Evolutionary conservation across 2,113 vertebrate species (phyloP), one percentile per base, ranked within the genome.

Genomic region (Poeciliopsis turrubarensis): DNA sequence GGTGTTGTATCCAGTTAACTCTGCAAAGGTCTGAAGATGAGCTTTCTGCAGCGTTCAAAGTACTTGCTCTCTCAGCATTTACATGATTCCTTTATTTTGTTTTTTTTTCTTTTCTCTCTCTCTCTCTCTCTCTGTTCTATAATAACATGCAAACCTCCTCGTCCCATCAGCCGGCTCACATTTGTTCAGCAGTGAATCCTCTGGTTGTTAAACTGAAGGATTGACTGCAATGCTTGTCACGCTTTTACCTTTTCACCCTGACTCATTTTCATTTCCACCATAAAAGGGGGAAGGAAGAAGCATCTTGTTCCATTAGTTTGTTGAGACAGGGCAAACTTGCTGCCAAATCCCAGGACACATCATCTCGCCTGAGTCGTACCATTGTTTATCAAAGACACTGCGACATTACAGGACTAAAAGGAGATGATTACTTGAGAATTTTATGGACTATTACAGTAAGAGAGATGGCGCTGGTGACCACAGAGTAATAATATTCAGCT

Each of bases 141-240:
- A 57, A 57, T 22, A 10, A 25, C 51, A 57, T 57, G 60, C 78
- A 37, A 69, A 73, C 81, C 85, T 87, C 73, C 74, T 86, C 87
- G 77, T 81, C 88, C 84, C 87, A 80, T 78, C 85, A 84, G 83
- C 89, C 89, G 64, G 37, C 83, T 90, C 91, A 87, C 72, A 89
- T 92, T 92, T 93, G 89, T 90, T 90, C 89, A 72, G 75, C 62
- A 78, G 79, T 81, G 88, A 90, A 89, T 88, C 87, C 90, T 92
- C 78, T 73, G 84, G 86, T 89, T 89, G 89, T 94, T 94, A 91
- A 92, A 92, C 89, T 91, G 87, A 94, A 88, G 76, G 86, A 92
- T 92, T 83, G 90, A 87, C 87, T 87, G 81, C 70, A 69, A 75
- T 79, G 79, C 89, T 88, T 92, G 91, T 91, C 88, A 80, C 79